phyloP scores from a whole-genome alignment of 1,140 invertebrate species.

The Cyclargus thomasi region DNA sequence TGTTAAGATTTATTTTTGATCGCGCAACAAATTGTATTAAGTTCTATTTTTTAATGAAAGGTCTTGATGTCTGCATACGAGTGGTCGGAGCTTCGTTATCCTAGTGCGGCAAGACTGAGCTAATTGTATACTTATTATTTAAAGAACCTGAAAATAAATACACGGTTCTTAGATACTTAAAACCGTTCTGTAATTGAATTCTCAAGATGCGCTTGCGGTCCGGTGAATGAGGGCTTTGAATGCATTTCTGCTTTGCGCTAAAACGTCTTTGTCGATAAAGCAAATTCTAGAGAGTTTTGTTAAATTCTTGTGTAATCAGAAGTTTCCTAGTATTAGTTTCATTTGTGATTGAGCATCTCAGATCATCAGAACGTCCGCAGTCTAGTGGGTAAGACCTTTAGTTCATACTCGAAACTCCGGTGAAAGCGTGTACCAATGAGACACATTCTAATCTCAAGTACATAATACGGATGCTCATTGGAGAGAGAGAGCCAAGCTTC shows the following conservation, averaged over 20 bases:
- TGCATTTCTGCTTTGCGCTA: neutral
- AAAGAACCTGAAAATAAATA: slow-evolving; percentile 27
- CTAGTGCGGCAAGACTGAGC: slow-evolving; percentile 48
- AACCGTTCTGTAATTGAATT: slow-evolving; percentile 11
- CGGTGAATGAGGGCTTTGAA: neutral
- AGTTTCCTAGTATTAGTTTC: neutral
- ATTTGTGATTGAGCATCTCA: neutral
- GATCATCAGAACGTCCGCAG: no score
- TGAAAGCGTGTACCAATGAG: no score
- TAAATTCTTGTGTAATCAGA: neutral
- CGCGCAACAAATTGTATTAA: slow-evolving; percentile 22
- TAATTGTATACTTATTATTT: slow-evolving; percentile 58
- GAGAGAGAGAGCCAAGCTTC: no score
- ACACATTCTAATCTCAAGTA: no score
- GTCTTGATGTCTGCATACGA: slow-evolving; percentile 46
- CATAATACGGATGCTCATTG: no score
- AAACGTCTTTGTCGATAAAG: neutral
- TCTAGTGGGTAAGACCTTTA: no score
- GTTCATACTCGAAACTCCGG: no score
- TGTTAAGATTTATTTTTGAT: slow-evolving; percentile 30
- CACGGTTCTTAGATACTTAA: slow-evolving; percentile 21
- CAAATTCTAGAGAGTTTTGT: neutral
- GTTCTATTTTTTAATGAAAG: slow-evolving; percentile 43
- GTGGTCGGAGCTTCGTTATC: slow-evolving; percentile 62
- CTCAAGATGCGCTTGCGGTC: neutral